A percentile compares a stretch with the other conserved stretches of the same genome.
These are phyloP conservation scores for Creontiades dilutus DNA, from an alignment of 2,888 invertebrate species.

Conservation along the genomic window DNA sequence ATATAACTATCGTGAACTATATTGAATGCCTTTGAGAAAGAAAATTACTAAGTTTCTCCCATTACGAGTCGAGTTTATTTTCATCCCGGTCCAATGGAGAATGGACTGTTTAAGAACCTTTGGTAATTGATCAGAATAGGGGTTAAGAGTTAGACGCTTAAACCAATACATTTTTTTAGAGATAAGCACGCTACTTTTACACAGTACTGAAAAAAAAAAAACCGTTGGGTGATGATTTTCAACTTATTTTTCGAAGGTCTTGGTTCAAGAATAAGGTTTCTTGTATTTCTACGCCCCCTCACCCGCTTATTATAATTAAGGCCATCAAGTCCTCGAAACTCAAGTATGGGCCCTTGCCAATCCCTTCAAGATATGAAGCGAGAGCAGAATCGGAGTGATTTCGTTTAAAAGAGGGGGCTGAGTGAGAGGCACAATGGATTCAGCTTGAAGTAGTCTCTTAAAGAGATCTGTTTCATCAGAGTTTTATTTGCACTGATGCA, in stretches of 20 bases:
- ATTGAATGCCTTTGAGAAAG: no score
- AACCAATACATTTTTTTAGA: no score
- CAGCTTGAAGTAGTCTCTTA: conserved; percentile 44
- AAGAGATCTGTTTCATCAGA: conserved; percentile 56
- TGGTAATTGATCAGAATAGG: no score
- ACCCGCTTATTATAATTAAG: conserved; percentile 14
- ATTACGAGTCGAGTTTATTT: no score
- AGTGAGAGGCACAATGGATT: conserved; percentile 23
- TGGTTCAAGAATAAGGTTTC: background rate
- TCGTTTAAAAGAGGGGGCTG: background rate
- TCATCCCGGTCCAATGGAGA: no score
- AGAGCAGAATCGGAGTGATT: background rate
- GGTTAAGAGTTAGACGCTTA: no score
- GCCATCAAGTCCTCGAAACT: conserved; percentile 50
- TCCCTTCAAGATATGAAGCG: conserved; percentile 40
- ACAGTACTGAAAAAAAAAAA: no score
- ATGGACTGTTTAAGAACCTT: no score
- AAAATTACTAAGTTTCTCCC: no score
- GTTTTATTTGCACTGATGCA: conserved; percentile 4
- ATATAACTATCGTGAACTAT: no score
- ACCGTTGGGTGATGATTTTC: background rate
- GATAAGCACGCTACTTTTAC: no score
- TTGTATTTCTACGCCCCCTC: background rate
- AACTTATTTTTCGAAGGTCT: background rate
- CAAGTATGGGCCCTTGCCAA: conserved; percentile 52